Conservation (phyloP, 2,888 invertebrate species). For the Cyclophora albipunctata region DNA sequence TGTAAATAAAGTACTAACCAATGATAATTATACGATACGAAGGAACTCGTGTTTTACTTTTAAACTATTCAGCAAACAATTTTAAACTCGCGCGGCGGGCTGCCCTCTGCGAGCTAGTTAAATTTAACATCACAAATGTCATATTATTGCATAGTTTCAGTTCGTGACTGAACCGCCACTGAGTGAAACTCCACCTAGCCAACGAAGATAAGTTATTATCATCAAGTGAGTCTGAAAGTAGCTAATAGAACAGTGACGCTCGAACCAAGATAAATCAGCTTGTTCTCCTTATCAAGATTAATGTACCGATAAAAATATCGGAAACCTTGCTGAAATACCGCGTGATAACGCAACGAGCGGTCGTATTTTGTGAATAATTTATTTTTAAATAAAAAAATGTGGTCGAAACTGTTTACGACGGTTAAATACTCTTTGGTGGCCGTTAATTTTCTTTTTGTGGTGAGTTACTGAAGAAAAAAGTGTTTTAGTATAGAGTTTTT, state of each 20-base stretch:
- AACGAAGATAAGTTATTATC: no score
- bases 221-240: no score
- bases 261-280: constrained; percentile 51
- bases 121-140: constrained; percentile 20
- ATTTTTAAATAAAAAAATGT: constrained; percentile 42
- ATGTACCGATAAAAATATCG: constrained; percentile 60
- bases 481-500: background rate
- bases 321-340: constrained; percentile 39
- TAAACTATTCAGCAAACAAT: no score
- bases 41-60: constrained; percentile 4
- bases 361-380: constrained; percentile 11
- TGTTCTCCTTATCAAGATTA: constrained; percentile 71
- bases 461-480: no score
- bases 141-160: constrained; percentile 1
- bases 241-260: constrained; percentile 8
- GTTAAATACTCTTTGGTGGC: constrained; percentile 60
- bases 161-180: no score
- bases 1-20: constrained; percentile 5
- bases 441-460: constrained; percentile 39
- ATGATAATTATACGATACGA: constrained; percentile 10
- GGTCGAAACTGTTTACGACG: constrained; percentile 61
- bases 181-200: no score
- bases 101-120: constrained; percentile 1
- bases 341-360: constrained; percentile 39
- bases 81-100: no score